Conservation (phyloP, 2,888 invertebrate genomes). For the Aelia acuminata region DNA sequence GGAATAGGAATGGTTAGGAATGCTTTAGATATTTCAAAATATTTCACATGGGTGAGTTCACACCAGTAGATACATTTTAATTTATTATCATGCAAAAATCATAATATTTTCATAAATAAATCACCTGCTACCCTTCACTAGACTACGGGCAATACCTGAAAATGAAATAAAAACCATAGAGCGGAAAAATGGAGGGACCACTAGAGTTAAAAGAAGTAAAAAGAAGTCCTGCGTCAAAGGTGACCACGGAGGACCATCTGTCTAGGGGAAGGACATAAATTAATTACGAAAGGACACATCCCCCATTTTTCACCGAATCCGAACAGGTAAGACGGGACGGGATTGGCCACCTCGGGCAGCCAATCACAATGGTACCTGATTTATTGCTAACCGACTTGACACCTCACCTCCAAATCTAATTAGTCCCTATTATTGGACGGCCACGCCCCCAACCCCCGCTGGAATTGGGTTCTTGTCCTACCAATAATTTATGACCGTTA, state of each 20-base stretch:
- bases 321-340: slow-evolving; percentile 45
- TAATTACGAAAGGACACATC: slow-evolving; percentile 47
- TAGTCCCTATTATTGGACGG: slow-evolving; percentile 60
- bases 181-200: slow-evolving; percentile 25
- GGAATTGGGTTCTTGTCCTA: slow-evolving; percentile 48
- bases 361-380: slow-evolving; percentile 45
- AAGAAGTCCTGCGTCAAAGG: slow-evolving; percentile 43
- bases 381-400: slow-evolving; percentile 49
- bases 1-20: no score
- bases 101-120: background rate
- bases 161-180: background rate
- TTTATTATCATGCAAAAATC: background rate
- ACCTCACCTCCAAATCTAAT: slow-evolving; percentile 61
- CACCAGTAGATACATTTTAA: background rate
- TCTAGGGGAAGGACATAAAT: slow-evolving; percentile 24
- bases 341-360: slow-evolving; percentile 46
- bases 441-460: slow-evolving; percentile 50
- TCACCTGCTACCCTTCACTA: background rate
- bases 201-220: slow-evolving; percentile 16
- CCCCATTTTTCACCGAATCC: slow-evolving; percentile 42
- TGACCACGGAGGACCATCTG: slow-evolving; percentile 46
- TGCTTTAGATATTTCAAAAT: no score
- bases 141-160: background rate
- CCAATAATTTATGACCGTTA: slow-evolving; percentile 29
- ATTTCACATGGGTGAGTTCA: background rate